These are phyloP conservation scores for Heliconius sara DNA, from an alignment of 2,888 invertebrate genomes.

Conservation along the genomic window DNA sequence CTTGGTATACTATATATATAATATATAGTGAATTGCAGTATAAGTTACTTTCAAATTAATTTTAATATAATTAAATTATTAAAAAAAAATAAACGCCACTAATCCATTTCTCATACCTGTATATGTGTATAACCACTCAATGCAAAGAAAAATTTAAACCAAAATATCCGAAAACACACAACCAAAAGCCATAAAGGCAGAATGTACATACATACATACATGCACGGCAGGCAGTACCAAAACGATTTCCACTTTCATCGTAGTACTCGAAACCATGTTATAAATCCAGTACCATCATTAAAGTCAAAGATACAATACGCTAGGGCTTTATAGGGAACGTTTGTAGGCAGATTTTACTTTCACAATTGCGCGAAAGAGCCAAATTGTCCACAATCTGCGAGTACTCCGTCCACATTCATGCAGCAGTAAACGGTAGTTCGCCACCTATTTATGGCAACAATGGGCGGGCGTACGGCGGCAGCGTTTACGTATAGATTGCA, in stretches of 20 bases:
- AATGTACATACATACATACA: not conserved
- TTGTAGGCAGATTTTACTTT: slow-evolving; percentile 63
- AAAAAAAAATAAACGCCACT: not conserved
- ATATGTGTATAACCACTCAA: not conserved
- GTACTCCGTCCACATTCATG: slow-evolving; percentile 56
- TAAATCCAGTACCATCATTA: slow-evolving; percentile 25
- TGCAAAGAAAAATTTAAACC: not conserved
- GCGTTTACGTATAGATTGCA: slow-evolving; percentile 51
- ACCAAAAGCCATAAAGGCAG: not conserved
- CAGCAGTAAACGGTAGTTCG: slow-evolving; percentile 55
- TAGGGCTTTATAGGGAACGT: slow-evolving; percentile 37
- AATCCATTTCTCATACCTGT: not conserved
- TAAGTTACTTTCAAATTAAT: not conserved
- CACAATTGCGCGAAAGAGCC: slow-evolving; percentile 63
- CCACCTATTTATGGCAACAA: slow-evolving; percentile 69
- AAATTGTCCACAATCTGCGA: slow-evolving; percentile 65
- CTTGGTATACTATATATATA: too few relatives aligned
- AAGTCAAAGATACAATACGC: slow-evolving; percentile 28
- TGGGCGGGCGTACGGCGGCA: slow-evolving; percentile 51
- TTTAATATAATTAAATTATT: not conserved
- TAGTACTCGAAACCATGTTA: slow-evolving; percentile 22
- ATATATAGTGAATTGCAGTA: too few relatives aligned
- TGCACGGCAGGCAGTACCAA: not conserved
- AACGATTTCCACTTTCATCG: slow-evolving; percentile 26
- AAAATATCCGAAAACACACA: not conserved